Evolutionary conservation across 2,113 vertebrate species (phyloP).

Genomic region (Ictalurus furcatus): DNA sequence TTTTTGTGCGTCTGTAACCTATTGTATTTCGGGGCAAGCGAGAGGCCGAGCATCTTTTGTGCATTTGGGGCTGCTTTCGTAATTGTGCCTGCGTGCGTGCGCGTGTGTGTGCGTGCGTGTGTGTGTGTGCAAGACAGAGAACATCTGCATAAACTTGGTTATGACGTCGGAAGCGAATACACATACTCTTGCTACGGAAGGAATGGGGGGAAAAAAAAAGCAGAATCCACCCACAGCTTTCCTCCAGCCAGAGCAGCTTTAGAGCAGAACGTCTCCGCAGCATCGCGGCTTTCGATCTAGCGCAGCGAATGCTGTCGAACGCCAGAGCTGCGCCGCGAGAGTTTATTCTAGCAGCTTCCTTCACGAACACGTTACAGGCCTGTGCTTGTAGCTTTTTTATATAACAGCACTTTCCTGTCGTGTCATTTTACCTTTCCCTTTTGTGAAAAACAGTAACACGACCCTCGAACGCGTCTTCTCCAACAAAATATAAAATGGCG

Average conservation of each 20-base stretch:
- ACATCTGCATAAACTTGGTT: conserved; percentile 45
- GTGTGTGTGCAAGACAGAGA: background rate
- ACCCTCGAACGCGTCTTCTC: background rate
- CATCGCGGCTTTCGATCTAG: background rate
- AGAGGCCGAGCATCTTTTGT: conserved; percentile 47
- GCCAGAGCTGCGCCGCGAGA: background rate
- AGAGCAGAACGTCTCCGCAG: conserved; percentile 8
- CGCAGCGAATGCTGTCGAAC: background rate
- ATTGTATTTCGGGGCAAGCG: conserved; percentile 44
- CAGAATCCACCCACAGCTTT: conserved; percentile 12
- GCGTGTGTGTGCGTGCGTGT: conserved; percentile 8
- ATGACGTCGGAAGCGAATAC: conserved; percentile 22
- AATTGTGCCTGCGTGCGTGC: conserved; percentile 29
- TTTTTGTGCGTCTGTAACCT: conserved; percentile 44
- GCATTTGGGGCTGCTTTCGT: conserved; percentile 36
- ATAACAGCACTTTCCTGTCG: background rate
- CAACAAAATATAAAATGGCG: background rate
- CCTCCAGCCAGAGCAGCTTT: conserved; percentile 11
- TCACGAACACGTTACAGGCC: background rate
- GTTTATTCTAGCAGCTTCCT: background rate
- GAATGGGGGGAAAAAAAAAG: background rate
- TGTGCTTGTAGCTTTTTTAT: background rate
- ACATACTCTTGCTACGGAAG: conserved; percentile 8
- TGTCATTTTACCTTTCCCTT: background rate
- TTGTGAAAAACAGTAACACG: background rate